These are phyloP conservation scores for Dynastes grantii DNA, from an alignment of 2,888 invertebrate genomes.

Conservation along the genomic window DNA sequence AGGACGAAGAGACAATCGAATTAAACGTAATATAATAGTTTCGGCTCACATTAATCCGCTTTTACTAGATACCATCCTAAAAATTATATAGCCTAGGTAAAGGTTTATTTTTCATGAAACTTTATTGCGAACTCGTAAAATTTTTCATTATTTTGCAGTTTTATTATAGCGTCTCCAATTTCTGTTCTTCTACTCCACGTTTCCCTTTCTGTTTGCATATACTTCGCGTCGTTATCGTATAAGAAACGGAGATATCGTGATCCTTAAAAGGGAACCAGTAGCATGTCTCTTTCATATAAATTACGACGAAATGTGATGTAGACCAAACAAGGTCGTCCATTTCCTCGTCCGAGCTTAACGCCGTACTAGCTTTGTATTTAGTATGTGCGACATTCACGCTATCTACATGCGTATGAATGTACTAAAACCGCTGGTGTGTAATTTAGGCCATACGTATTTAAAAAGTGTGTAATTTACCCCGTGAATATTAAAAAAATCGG, in stretches of 20 bases:
- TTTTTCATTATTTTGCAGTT: constrained; percentile 36
- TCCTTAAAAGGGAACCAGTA: constrained; percentile 8
- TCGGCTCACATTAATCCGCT: constrained; percentile 4
- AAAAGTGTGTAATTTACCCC: constrained; percentile 11
- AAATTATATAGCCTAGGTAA: neutral
- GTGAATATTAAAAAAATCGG: constrained; percentile 2
- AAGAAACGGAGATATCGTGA: neutral
- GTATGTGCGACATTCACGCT: neutral
- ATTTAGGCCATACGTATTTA: neutral
- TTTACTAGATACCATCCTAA: neutral
- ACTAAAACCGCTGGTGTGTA: neutral
- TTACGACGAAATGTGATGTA: constrained; percentile 1
- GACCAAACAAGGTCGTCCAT: neutral
- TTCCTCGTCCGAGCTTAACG: neutral
- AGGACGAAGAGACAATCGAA: neutral
- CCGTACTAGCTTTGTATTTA: neutral
- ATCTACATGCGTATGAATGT: neutral
- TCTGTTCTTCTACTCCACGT: neutral
- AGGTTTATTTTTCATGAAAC: constrained; percentile 36
- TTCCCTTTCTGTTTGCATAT: neutral
- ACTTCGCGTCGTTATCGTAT: constrained; percentile 2
- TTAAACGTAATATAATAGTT: neutral
- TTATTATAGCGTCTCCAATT: constrained; percentile 9
- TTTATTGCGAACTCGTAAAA: constrained; percentile 34
- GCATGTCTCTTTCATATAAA: constrained; percentile 17